Base-by-base conservation (phyloP, 2,797 vertebrate species). In the Kryptolebias ocellatus region DNA sequence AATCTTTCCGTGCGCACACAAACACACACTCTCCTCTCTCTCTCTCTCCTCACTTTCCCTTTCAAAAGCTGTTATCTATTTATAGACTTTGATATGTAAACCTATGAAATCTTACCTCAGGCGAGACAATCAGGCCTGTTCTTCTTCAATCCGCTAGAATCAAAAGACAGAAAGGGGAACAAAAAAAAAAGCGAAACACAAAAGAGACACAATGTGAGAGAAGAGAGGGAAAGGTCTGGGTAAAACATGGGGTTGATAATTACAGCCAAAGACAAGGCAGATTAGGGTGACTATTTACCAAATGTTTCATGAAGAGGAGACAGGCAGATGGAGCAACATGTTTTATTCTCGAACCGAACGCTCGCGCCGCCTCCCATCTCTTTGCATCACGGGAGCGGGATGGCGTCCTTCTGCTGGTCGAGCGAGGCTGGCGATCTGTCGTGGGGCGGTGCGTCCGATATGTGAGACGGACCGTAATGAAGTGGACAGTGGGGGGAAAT, bases 1-100 rank as follows among this genome's bases (percentile, higher is more conserved):
- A 76, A 72, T 65, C 63, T 53, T 74, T 64, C 28, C 2, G 4
- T 59, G 28, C 60, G 34, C 60, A 56, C 49, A 62, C 63, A 51
- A 60, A 62, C 20, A 24, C 31, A 51, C 51, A 64, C 70, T 51
- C 68, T 51, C 64, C 18, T 74, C 60, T 52, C 68, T 80, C 68
- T 80, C 70, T 85, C 77, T 78, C 71, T 68, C 83, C 89, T 89
- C 88, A 91, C 89, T 85, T 88, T 91, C 82, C 81, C 85, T 92
- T 92, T 92, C 86, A 89, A 89, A 90, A 91, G 83, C 92, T 93
- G 88, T 92, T 90, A 92, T 92, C 92, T 93, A 92, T 93, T 93
- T 93, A 93, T 92, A 93, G 91, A 91, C 92, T 93, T 94, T 93
- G 91, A 94, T 93, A 93, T 90, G 91, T 93, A 93, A 93, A 92